Conservation (phyloP, 2,888 invertebrate genomes). For the Diaprepes abbreviatus region DNA sequence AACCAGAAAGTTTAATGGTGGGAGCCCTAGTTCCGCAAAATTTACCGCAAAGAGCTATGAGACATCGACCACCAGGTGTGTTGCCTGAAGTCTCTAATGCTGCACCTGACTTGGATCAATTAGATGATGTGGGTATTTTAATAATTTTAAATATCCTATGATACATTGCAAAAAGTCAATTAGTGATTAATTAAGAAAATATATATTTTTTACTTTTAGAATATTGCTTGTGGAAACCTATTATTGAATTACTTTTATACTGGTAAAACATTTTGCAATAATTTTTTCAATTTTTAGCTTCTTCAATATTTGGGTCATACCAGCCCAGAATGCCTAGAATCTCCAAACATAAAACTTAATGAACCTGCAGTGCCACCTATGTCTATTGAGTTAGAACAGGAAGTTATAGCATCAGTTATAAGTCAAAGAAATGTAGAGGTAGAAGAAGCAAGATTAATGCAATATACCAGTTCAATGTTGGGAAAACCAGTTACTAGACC, state of each 20-base stretch:
- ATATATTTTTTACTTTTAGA: too few species aligned
- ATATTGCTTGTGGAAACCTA: too few species aligned
- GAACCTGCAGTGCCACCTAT: slow-evolving; percentile 83
- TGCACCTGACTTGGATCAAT: slow-evolving; percentile 90
- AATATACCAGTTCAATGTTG: slow-evolving; percentile 61
- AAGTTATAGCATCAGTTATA: slow-evolving; percentile 87
- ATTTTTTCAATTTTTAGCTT: slow-evolving; percentile 76
- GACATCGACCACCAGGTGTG: slow-evolving; percentile 80
- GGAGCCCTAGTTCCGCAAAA: slow-evolving; percentile 53
- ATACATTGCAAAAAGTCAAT: too few species aligned
- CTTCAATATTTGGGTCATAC: slow-evolving; percentile 92
- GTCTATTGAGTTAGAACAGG: slow-evolving; percentile 83
- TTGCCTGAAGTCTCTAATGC: slow-evolving; percentile 86
- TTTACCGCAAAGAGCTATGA: slow-evolving; percentile 76
- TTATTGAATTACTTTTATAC: too few species aligned
- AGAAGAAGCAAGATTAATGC: slow-evolving; percentile 71
- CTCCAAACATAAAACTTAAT: slow-evolving; percentile 80
- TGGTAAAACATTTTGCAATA: too few species aligned
- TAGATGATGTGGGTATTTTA: slow-evolving; percentile 83
- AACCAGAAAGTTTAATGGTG: slow-evolving; percentile 63
- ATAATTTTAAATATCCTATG: too few species aligned
- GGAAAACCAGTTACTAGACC: slow-evolving; percentile 62
- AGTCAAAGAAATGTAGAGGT: slow-evolving; percentile 88
- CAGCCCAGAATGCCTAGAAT: slow-evolving; percentile 87
- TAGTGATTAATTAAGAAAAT: too few species aligned